Conservation (phyloP, 2,113 vertebrate genomes). For the Bothrops jararaca region DNA sequence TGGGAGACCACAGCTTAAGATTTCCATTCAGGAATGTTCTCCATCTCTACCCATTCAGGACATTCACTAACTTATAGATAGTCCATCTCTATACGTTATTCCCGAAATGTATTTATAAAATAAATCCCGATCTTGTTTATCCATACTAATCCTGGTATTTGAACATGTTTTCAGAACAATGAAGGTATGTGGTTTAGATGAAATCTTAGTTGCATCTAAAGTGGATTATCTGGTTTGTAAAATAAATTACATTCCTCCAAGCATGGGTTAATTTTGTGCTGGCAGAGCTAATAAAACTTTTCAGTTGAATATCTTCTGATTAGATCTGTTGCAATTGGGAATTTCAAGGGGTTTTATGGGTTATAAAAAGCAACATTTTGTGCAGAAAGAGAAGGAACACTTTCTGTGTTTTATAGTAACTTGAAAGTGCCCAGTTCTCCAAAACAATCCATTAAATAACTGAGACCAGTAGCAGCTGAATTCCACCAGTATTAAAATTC, state of each 20-base stretch:
- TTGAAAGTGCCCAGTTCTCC: neutral
- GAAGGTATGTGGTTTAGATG: neutral
- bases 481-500: neutral
- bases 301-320: neutral
- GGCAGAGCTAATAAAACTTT: neutral
- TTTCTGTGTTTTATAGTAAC: neutral
- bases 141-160: neutral
- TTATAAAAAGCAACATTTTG: neutral
- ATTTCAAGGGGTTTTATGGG: neutral
- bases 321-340: neutral
- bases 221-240: neutral
- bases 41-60: neutral
- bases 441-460: neutral
- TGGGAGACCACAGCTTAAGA: neutral
- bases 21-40: neutral
- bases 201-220: neutral
- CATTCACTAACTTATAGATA: neutral
- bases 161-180: neutral
- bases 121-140: neutral
- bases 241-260: neutral
- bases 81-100: neutral
- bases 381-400: neutral
- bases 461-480: neutral
- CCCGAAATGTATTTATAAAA: neutral
- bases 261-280: neutral